Evolutionary conservation across 2,797 vertebrate genomes (phyloP).

Genomic region (Poeciliopsis infans): DNA sequence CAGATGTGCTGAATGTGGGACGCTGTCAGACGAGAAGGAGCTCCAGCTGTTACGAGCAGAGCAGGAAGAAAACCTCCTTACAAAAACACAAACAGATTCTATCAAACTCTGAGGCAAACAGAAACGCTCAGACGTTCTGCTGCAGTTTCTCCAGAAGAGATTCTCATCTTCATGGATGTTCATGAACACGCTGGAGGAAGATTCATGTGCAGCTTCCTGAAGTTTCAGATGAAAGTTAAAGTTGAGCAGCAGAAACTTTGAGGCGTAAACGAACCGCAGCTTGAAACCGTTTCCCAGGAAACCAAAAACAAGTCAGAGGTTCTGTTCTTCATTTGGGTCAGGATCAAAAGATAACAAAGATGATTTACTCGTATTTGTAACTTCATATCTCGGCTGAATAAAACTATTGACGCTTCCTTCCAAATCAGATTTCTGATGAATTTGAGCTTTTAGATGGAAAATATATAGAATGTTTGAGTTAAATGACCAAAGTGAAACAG

Average conservation of each 20-base stretch:
- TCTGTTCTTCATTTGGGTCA: background rate
- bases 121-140: background rate
- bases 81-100: constrained; percentile 8
- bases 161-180: background rate
- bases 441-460: background rate
- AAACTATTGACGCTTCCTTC: background rate
- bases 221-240: background rate
- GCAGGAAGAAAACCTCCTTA: constrained; percentile 5
- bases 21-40: constrained; percentile 10
- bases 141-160: background rate
- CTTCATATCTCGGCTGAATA: background rate
- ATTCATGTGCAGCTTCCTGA: background rate
- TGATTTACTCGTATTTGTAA: background rate
- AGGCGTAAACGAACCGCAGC: background rate
- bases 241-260: background rate
- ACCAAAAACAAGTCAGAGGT: background rate
- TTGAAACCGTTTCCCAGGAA: background rate
- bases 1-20: background rate
- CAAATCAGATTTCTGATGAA: background rate
- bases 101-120: background rate
- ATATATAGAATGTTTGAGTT: background rate
- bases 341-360: background rate
- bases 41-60: constrained; percentile 28
- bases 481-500: background rate
- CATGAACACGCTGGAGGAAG: background rate